Conservation (phyloP, 2,113 vertebrate species). For the Argyrosomus japonicus region DNA sequence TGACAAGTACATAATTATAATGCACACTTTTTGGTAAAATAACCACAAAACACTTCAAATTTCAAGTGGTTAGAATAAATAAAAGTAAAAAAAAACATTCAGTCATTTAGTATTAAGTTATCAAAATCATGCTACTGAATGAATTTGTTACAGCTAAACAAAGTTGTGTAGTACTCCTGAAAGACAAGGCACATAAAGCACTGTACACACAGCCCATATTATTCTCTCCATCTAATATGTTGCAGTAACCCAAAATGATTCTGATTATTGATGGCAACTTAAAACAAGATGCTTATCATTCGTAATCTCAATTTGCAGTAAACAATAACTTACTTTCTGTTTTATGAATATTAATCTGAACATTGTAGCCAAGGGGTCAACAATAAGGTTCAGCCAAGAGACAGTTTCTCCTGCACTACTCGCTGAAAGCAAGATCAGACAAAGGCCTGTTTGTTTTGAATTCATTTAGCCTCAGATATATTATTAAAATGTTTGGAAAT, state of each 20-base stretch:
- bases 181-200: constrained; percentile 36
- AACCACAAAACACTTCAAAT: constrained; percentile 30
- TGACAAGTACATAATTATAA: constrained; percentile 12
- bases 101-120: constrained; percentile 32
- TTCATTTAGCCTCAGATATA: no score
- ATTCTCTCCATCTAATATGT: constrained; percentile 1
- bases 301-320: neutral
- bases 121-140: constrained; percentile 32
- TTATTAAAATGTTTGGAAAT: neutral
- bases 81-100: constrained; percentile 33
- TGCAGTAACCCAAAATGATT: neutral
- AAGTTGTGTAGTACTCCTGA: constrained; percentile 27
- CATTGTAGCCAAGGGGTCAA: neutral
- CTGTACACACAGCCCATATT: constrained; percentile 10
- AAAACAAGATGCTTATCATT: neutral
- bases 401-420: neutral
- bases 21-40: constrained; percentile 1
- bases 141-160: constrained; percentile 10
- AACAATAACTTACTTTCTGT: neutral
- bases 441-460: no score
- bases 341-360: neutral
- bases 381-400: neutral
- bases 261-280: constrained; percentile 3
- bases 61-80: constrained; percentile 28
- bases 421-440: neutral